These are phyloP conservation scores for Ciconia stormi DNA, from an alignment of 2,113 vertebrate species.

Conservation along the genomic window DNA sequence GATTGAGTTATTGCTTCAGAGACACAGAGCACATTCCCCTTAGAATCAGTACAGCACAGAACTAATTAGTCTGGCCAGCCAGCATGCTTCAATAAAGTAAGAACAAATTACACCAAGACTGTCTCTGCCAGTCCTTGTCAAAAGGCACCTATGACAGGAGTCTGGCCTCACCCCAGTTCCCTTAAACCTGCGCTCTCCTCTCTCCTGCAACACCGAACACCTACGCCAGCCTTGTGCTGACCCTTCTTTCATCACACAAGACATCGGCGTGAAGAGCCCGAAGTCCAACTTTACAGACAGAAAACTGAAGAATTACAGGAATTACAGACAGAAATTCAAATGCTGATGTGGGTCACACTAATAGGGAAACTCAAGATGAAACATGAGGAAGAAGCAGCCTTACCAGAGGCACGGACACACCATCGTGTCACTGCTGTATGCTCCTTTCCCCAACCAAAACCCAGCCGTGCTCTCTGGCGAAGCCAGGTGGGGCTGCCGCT, in stretches of 20 bases:
- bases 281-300: neutral
- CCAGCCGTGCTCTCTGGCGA: fast-evolving
- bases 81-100: neutral
- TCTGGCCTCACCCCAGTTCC: neutral
- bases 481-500: neutral
- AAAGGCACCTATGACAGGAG: neutral
- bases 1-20: neutral
- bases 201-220: neutral
- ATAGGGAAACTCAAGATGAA: neutral
- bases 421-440: fast-evolving
- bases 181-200: neutral
- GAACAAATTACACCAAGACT: neutral
- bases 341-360: fast-evolving
- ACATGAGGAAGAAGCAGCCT: neutral
- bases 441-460: neutral
- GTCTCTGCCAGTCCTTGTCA: neutral
- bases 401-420: fast-evolving
- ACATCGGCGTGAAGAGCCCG: fast-evolving
- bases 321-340: neutral
- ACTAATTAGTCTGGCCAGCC: too few species aligned
- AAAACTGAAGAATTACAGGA: neutral
- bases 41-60: neutral
- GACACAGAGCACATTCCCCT: fast-evolving
- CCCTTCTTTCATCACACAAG: neutral
- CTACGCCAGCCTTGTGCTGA: neutral